Percentiles rank a stretch among this genome's conserved stretches.
Evolutionary conservation across 2,888 invertebrate species (phyloP).

Genomic region (Byasa hedistus): DNA sequence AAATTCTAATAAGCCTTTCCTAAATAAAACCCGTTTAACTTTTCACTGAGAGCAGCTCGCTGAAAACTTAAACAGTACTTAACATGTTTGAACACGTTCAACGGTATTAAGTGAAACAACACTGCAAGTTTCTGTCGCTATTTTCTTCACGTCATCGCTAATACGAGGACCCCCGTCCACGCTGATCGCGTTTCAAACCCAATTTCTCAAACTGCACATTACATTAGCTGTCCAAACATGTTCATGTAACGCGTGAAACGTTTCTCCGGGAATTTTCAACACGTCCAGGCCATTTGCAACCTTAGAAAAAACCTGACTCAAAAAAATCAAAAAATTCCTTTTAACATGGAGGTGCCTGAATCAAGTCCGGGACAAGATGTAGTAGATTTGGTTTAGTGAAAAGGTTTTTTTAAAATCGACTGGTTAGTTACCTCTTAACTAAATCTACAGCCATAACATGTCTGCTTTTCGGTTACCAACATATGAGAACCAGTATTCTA

Average conservation of each 20-base stretch:
- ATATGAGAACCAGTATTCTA: too few relatives aligned
- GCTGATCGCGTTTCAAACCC: slow-evolving; percentile 46
- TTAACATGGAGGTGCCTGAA: too few relatives aligned
- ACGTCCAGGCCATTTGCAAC: not conserved
- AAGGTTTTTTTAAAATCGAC: too few relatives aligned
- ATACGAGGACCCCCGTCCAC: slow-evolving; percentile 29
- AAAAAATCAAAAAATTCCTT: too few relatives aligned
- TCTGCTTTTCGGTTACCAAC: too few relatives aligned
- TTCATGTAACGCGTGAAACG: slow-evolving; percentile 42
- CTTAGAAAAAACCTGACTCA: too few relatives aligned
- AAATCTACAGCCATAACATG: too few relatives aligned
- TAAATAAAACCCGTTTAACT: slow-evolving; percentile 11
- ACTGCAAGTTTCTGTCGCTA: slow-evolving; percentile 13
- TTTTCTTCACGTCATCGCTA: slow-evolving; percentile 19
- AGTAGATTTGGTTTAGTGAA: too few relatives aligned
- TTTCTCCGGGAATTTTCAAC: slow-evolving; percentile 19
- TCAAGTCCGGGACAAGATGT: too few relatives aligned
- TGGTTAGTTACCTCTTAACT: too few relatives aligned
- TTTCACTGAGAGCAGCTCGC: not conserved
- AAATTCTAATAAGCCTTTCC: slow-evolving; percentile 5
- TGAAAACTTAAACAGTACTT: slow-evolving; percentile 25
- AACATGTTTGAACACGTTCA: slow-evolving; percentile 27
- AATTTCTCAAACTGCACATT: slow-evolving; percentile 60
- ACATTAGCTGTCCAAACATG: slow-evolving; percentile 61
- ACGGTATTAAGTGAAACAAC: slow-evolving; percentile 27